Base-by-base conservation (phyloP, 2,113 vertebrate species). In the Lates calcarifer region DNA sequence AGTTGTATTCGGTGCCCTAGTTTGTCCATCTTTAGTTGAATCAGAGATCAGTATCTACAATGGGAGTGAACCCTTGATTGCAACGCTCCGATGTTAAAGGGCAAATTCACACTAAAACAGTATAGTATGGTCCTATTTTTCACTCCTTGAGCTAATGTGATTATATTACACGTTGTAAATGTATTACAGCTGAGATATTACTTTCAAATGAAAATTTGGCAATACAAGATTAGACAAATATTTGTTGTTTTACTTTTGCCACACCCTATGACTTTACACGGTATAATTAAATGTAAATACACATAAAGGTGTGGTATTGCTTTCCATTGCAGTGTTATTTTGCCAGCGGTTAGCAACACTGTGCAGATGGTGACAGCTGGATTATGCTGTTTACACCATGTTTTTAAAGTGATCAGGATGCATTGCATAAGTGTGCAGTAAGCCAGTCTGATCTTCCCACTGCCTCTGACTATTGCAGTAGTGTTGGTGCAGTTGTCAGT, bases 331-430 rank as follows among this genome's bases (percentile, higher is more conserved):
- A 45, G 45, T 20, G 6, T 33, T 29, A 24, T 33, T 26, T 28
- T 14, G 10, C 18, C 61, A 43, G 64, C 45, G 53, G 37, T 62
- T 61, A 37, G 65, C 8, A 51, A 55, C 67, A 43, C 18, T 61
- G 56, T 73, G 51, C 84, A 89, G 83, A 89, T 84, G 74, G 67
- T 57, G 37, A 80, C 63, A 58, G 37, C 39, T 65, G 83, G 71
- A 92, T 93, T 90, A 90, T 13, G 45, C 35, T 18, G 49, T 64
- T 81, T 33, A 53, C 39, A 24, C 51, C 5, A 22, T 49, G 61
- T 58, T 81, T 75, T 69, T 26, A 62, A 77, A 67, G 41, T 57
- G 62, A 70, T 62, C 17, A 55, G 45, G 11, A 28, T 58, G 18
- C 10, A 24, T 63, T 84, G 37, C 20, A 12, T 61, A 68, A 78